A percentile compares a stretch with the other conserved stretches of the same genome.
Evolutionary conservation across 2,797 vertebrate genomes (phyloP).

Genomic region (Harpagifer antarcticus): DNA sequence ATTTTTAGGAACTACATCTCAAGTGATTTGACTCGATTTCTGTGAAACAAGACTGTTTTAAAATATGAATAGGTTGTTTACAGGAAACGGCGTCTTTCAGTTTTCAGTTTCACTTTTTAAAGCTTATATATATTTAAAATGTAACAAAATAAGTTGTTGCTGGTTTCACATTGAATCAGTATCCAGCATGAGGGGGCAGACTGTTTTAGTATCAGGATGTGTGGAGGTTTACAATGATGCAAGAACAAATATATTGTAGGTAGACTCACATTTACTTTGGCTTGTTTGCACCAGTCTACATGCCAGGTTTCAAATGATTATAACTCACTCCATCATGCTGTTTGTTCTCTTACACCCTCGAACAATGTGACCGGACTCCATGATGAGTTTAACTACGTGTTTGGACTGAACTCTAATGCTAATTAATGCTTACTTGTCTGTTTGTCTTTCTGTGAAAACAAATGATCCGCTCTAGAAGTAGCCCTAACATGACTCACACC

Average conservation of each 20-base stretch:
- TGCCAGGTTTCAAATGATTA: no score
- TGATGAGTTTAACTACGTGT: not conserved
- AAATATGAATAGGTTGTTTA: not conserved
- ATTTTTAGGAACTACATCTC: constrained; percentile 11
- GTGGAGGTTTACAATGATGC: constrained; percentile 13
- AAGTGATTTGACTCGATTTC: not conserved
- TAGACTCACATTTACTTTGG: not conserved
- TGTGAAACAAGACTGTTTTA: not conserved
- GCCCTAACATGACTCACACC: not conserved
- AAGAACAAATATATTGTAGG: not conserved
- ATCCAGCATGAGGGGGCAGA: constrained; percentile 24
- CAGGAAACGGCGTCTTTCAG: not conserved
- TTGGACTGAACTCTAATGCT: not conserved
- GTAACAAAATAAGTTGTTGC: not conserved
- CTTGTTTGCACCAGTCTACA: not conserved
- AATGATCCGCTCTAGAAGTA: not conserved
- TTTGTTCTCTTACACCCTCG: no score
- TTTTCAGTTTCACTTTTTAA: no score
- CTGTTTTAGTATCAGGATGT: no score
- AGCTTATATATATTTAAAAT: not conserved
- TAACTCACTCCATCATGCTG: no score
- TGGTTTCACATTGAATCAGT: constrained; percentile 1
- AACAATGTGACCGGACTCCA: not conserved
- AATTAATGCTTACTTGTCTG: not conserved
- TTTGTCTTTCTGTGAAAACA: not conserved